phyloP scores from a whole-genome alignment of 2,113 vertebrate species.

The Mus musculus region GRCm39 chr13:73395501-73396000 shows the following conservation, averaged over 20 bases:
- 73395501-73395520: not conserved
- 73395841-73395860: not conserved
- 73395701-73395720: not conserved
- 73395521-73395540: not conserved
- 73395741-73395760: not conserved
- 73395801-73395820: not conserved
- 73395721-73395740: not conserved
- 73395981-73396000: no score
- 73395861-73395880: not conserved
- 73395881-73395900: not conserved
- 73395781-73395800: not conserved
- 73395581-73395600: not conserved
- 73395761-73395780: not conserved
- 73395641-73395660: not conserved
- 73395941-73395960: not conserved
- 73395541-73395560: not conserved
- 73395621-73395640: not conserved
- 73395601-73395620: no score
- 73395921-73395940: rapidly evolving
- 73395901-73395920: not conserved
- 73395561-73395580: no score
- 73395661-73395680: not conserved
- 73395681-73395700: not conserved
- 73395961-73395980: no score
- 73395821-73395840: not conserved